These are phyloP conservation scores for Uria aalge DNA, from an alignment of 2,113 vertebrate species.

Conservation along the genomic window DNA sequence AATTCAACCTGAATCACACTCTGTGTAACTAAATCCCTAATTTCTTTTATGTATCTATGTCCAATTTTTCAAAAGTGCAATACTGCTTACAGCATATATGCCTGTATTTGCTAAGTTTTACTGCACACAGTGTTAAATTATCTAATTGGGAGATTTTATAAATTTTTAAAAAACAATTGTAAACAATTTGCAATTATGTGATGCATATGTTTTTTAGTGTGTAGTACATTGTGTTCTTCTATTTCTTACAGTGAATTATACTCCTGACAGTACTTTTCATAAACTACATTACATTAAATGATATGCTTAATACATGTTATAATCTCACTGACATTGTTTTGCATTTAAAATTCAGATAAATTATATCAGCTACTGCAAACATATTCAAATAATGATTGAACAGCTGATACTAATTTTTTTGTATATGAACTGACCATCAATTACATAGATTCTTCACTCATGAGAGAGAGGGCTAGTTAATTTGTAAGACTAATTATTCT, in stretches of 20 bases:
- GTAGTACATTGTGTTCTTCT: neutral
- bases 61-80: neutral
- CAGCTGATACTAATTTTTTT: neutral
- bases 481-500: constrained; percentile 62
- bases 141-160: neutral
- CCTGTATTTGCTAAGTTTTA: neutral
- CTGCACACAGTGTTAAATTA: neutral
- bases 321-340: neutral
- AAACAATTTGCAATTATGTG: neutral
- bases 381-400: neutral
- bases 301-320: neutral
- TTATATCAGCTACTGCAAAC: neutral
- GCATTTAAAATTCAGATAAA: constrained; percentile 9
- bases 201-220: neutral
- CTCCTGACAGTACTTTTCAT: neutral
- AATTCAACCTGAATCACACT: neutral
- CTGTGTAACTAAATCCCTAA: neutral
- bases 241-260: neutral
- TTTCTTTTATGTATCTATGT: neutral
- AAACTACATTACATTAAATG: neutral
- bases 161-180: neutral
- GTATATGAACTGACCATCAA: neutral
- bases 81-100: neutral
- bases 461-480: neutral
- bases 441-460: neutral